These are phyloP conservation scores for Gopherus evgoodei DNA, from an alignment of 2,113 vertebrate genomes.

Conservation along the genomic window DNA sequence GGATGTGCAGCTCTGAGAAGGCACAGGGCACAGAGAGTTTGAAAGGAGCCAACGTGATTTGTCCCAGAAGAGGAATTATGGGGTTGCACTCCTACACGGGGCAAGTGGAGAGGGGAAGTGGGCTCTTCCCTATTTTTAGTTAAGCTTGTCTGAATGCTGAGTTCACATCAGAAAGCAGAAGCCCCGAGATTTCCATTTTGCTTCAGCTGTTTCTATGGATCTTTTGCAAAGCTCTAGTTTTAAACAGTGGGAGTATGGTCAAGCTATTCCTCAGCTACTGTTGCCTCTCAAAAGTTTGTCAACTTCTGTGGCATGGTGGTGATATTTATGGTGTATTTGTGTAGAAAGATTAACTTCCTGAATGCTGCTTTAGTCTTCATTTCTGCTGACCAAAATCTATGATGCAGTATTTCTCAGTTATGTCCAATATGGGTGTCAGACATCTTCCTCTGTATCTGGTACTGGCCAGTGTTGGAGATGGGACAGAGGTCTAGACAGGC, in stretches of 20 bases:
- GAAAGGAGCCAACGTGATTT: not conserved
- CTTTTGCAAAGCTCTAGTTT: conserved; percentile 46
- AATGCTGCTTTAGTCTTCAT: conserved; percentile 49
- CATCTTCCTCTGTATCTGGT: not conserved
- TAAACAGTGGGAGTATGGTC: conserved; percentile 59
- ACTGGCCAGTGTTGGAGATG: not conserved
- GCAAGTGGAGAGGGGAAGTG: not conserved
- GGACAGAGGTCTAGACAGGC: conserved; percentile 28
- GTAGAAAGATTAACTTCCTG: conserved; percentile 57
- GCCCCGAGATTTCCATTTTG: not conserved
- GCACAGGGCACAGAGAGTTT: not conserved
- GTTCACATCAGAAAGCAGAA: conserved; percentile 28
- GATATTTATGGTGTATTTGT: conserved; percentile 45
- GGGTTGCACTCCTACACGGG: not conserved
- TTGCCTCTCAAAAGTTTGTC: conserved; percentile 60
- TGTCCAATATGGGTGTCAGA: not conserved
- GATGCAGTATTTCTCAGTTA: conserved; percentile 52
- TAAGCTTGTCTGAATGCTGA: not conserved
- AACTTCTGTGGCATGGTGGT: not conserved
- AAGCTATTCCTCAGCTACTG: conserved; percentile 63
- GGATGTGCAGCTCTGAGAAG: not conserved
- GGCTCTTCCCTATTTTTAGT: not conserved
- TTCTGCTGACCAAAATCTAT: conserved; percentile 46
- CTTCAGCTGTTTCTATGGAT: conserved; percentile 22
- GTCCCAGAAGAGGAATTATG: not conserved